A percentile compares a stretch with the other conserved stretches of the same genome.
These are phyloP conservation scores for Menidia menidia DNA, from an alignment of 2,797 vertebrate genomes.

Conservation along the genomic window DNA sequence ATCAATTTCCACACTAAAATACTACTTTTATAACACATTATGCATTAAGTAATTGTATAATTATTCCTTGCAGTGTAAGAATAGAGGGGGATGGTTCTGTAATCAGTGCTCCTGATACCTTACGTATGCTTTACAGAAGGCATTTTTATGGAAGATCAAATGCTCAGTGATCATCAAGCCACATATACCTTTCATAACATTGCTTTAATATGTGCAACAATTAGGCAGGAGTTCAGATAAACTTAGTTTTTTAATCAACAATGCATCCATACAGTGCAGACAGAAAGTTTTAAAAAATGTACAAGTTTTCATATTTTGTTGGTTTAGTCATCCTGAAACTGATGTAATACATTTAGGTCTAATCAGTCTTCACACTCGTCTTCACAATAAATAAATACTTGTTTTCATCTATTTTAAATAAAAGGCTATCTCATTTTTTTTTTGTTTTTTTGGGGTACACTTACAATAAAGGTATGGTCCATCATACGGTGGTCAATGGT, in stretches of 20 bases:
- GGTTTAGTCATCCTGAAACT: background rate
- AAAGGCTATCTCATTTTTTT: background rate
- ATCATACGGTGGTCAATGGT: background rate
- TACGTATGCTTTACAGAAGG: background rate
- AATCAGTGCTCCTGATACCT: background rate
- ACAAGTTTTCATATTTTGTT: background rate
- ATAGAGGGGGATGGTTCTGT: background rate
- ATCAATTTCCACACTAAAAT: background rate
- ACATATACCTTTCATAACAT: background rate
- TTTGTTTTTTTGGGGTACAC: background rate
- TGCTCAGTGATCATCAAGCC: background rate
- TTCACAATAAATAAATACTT: background rate
- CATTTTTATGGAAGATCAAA: background rate
- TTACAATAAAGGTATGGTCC: background rate
- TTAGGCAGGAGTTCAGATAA: background rate
- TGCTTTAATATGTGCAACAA: background rate
- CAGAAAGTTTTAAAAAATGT: background rate
- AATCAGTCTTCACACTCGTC: background rate
- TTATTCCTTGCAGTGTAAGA: background rate
- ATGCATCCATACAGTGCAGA: background rate
- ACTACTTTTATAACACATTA: background rate
- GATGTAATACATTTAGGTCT: background rate
- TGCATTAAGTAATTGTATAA: background rate
- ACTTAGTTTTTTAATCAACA: background rate
- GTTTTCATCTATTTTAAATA: background rate